Percentiles rank a stretch among this genome's conserved stretches.
These are phyloP conservation scores for Drosophila punjabiensis DNA, from an alignment of 1,140 invertebrate species.

Conservation along the genomic window DNA sequence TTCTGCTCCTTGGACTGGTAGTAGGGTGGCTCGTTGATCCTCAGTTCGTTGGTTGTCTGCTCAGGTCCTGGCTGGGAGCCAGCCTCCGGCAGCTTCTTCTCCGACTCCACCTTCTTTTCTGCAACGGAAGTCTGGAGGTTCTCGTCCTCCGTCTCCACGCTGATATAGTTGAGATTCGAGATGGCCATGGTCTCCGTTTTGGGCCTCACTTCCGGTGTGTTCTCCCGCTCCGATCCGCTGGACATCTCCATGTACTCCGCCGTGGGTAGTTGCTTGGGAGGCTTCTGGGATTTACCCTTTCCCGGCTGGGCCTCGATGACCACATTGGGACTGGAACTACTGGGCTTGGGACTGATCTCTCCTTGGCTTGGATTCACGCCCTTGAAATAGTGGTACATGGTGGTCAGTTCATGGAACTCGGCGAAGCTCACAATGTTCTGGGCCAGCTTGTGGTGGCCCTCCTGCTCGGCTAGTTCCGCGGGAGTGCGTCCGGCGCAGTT, in stretches of 20 bases:
- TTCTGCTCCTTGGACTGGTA: slow-evolving; percentile 84
- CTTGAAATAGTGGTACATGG: slow-evolving; percentile 93
- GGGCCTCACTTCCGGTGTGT: slow-evolving; percentile 67
- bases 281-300: slow-evolving; percentile 51
- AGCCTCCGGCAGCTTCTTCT: slow-evolving; percentile 64
- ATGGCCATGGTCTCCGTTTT: slow-evolving; percentile 78
- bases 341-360: slow-evolving; percentile 52
- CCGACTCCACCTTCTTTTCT: slow-evolving; percentile 74
- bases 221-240: slow-evolving; percentile 79
- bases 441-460: slow-evolving; percentile 90
- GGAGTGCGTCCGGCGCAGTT: slow-evolving; percentile 93
- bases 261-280: slow-evolving; percentile 61
- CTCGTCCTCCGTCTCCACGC: slow-evolving; percentile 80
- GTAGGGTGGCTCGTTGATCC: slow-evolving; percentile 83
- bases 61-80: slow-evolving; percentile 47
- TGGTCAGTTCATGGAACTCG: slow-evolving; percentile 93
- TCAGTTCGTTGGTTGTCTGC: slow-evolving; percentile 78
- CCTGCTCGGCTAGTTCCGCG: slow-evolving; percentile 91
- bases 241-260: slow-evolving; percentile 85
- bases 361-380: slow-evolving; percentile 87
- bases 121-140: slow-evolving; percentile 71
- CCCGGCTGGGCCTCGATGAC: slow-evolving; percentile 69
- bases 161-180: slow-evolving; percentile 84
- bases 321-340: slow-evolving; percentile 34
- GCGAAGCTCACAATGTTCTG: slow-evolving; percentile 91